Evolutionary conservation across 2,888 invertebrate genomes (phyloP).

Genomic region (Melipona beecheii): DNA sequence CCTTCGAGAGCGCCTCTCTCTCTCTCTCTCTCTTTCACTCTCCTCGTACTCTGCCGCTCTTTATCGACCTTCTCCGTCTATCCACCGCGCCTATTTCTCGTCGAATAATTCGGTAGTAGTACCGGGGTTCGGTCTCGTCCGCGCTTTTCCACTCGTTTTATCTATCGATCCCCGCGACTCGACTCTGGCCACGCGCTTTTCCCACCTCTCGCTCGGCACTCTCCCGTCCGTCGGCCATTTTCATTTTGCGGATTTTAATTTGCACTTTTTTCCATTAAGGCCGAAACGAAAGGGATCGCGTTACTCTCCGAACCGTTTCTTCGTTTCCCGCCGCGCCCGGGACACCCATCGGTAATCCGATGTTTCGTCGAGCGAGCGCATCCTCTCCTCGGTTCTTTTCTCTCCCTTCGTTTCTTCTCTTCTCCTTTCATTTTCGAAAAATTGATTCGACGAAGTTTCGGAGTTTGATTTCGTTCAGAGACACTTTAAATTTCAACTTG

Average conservation of each 20-base stretch:
- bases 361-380: slow-evolving; percentile 3
- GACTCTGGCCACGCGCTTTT: slow-evolving; percentile 16
- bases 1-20: slow-evolving; percentile 19
- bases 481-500: too few relatives aligned
- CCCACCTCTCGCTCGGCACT: neutral
- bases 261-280: slow-evolving; percentile 51
- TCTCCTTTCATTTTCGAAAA: neutral
- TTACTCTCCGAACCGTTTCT: neutral
- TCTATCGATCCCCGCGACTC: slow-evolving; percentile 58
- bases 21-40: neutral
- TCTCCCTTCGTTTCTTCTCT: neutral
- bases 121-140: slow-evolving; percentile 2
- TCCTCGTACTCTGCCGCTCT: neutral
- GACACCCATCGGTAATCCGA: slow-evolving; percentile 31
- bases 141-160: slow-evolving; percentile 28
- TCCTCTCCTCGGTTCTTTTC: neutral
- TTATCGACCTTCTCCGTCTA: neutral
- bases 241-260: slow-evolving; percentile 62
- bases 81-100: neutral
- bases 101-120: slow-evolving; percentile 11
- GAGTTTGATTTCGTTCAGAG: too few relatives aligned
- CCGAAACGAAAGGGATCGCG: slow-evolving; percentile 42
- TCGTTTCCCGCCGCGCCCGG: neutral
- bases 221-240: slow-evolving; percentile 45
- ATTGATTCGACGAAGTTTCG: neutral